These are phyloP conservation scores for Anguilla japonica DNA, from an alignment of 2,113 vertebrate species.

Conservation along the genomic window DNA sequence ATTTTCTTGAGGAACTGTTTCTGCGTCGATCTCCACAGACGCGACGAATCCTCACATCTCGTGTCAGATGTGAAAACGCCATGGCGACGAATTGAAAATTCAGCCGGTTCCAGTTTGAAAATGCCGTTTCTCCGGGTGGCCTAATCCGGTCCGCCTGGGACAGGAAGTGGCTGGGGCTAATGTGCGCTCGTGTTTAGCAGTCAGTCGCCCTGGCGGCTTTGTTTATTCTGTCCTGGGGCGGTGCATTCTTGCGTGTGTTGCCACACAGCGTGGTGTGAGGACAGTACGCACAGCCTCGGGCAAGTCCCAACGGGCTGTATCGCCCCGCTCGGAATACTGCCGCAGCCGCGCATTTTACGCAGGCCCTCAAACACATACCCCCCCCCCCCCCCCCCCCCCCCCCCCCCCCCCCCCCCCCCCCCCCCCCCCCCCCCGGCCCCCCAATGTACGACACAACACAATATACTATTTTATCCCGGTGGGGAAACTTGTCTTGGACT, in stretches of 20 bases:
- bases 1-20: neutral
- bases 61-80: neutral
- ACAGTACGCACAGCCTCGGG: neutral
- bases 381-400: too few species aligned
- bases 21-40: neutral
- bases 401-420: too few species aligned
- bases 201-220: neutral
- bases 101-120: neutral
- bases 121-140: neutral
- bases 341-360: slow-evolving; percentile 19
- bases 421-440: too few species aligned
- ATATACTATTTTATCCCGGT: too few species aligned
- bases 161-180: neutral
- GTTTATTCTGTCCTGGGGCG: neutral
- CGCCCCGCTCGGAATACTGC: neutral
- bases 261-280: neutral
- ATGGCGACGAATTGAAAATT: neutral
- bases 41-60: neutral
- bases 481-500: too few species aligned
- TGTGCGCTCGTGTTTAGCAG: neutral
- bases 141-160: neutral
- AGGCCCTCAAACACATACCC: slow-evolving; percentile 26
- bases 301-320: neutral
- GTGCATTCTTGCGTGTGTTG: neutral
- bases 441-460: too few species aligned